Percentiles rank a stretch among this genome's conserved stretches.
Conservation (phyloP, 2,888 invertebrate species). For the Drosophila borborema region DNA sequence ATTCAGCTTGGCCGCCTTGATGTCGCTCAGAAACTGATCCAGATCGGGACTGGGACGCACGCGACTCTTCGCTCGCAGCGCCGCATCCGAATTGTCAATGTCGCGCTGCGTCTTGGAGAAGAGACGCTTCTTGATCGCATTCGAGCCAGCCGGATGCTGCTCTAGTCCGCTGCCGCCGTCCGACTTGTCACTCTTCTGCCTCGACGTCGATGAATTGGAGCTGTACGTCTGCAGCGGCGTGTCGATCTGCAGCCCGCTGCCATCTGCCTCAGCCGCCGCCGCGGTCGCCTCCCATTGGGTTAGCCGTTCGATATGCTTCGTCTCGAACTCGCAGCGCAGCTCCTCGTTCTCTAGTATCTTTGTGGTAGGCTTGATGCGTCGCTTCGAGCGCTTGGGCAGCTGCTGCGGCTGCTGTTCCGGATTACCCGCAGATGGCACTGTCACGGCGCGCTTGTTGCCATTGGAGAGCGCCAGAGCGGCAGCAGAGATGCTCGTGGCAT, state of each 20-base stretch:
- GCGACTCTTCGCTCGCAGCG: constrained; percentile 56
- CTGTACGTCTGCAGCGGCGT: constrained; percentile 64
- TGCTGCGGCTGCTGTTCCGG: constrained; percentile 26
- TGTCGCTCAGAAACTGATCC: constrained; percentile 82
- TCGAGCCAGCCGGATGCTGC: constrained; percentile 68
- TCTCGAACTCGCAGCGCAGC: constrained; percentile 87
- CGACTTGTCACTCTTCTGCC: constrained; percentile 77
- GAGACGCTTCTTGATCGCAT: constrained; percentile 80
- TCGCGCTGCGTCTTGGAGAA: constrained; percentile 69
- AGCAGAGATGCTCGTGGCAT: not conserved
- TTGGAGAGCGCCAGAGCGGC: constrained; percentile 35
- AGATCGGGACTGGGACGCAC: constrained; percentile 81
- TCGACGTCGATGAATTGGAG: constrained; percentile 60
- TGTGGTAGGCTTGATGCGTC: constrained; percentile 89
- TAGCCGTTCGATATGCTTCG: constrained; percentile 87
- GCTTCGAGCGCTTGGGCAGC: constrained; percentile 85
- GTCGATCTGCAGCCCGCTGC: constrained; percentile 44
- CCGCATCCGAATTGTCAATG: constrained; percentile 66
- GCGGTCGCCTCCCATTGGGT: constrained; percentile 82
- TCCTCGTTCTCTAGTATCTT: constrained; percentile 89
- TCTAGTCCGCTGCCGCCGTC: constrained; percentile 67
- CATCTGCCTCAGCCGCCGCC: constrained; percentile 27
- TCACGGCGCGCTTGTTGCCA: constrained; percentile 55
- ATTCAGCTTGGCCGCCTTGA: constrained; percentile 82
- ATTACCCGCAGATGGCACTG: not conserved